Evolutionary conservation across 1,140 invertebrate species (phyloP), one percentile per base, ranked within the genome.

Genomic region (Zaprionus inermis): DNA sequence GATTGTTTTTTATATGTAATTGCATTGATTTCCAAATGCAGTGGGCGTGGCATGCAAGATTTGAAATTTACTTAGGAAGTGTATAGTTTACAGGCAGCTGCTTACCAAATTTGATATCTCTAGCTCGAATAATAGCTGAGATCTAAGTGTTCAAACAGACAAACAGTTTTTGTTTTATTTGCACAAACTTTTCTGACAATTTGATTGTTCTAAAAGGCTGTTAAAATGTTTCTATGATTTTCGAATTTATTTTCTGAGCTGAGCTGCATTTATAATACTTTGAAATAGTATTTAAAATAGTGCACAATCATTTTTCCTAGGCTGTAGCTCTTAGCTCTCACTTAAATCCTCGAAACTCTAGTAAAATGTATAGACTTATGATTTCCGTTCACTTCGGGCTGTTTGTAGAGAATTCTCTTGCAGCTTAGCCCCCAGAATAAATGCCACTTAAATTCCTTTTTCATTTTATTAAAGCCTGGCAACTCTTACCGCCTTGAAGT

Each of bases 381-480:
- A n/a, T 44, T 9, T 44, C n/a, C 9, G 0, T 16, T 16, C 0
- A 44, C 7, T 44, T 16, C 7, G 9, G 7, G n/a, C 38, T 16
- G 7, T 7, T 16, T 9, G 6, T 44, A 6, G 7, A 44, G n/a
- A 5, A 20, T 1, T 20, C 5, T 3, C 16, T 20, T 20, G 18
- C 0, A 11, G 18, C 18, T 20, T 20, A 46, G 9, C 16, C 3
- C 3, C 6, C 6, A 18, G 11, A 1, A 20, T 0, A 10, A 46
- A 46, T 46, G 16, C 7, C 16, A 18, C 14, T 36, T 60, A 60
- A 68, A 60, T 68, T 68, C 44, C n/a, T 44, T 14, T 1, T 1
- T 67, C 18, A 52, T 56, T 34, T 58, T 52, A 41, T 72, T 67
- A 67, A 72, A 67, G 63, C 46, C 14, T 30, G 16, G 38, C 32